These are phyloP conservation scores for Brachirus orientalis DNA, from an alignment of 2,113 vertebrate genomes.

Conservation along the genomic window DNA sequence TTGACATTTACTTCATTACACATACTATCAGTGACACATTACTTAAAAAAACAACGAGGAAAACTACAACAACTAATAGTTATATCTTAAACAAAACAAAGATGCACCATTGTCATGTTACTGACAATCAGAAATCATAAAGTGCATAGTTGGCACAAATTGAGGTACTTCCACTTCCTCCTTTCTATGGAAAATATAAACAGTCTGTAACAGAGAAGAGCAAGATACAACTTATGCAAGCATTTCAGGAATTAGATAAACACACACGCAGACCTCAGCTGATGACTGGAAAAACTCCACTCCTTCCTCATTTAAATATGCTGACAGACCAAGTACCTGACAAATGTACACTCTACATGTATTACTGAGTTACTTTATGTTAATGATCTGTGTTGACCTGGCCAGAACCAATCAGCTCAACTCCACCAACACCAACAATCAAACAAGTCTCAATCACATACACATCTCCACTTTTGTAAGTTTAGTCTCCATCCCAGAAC, in stretches of 20 bases:
- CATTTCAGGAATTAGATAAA: constrained; percentile 75
- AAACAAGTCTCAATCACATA: constrained; percentile 7
- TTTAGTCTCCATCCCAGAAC: too few relatives aligned
- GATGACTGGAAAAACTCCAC: constrained; percentile 63
- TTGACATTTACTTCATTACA: too few relatives aligned
- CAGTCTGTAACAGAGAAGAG: constrained; percentile 35
- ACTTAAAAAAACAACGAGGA: too few relatives aligned
- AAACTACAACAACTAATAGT: too few relatives aligned
- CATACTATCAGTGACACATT: too few relatives aligned
- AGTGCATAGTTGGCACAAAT: constrained; percentile 56
- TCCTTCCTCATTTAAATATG: constrained; percentile 41
- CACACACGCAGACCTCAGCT: constrained; percentile 61
- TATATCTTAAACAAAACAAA: too few relatives aligned
- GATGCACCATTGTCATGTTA: background rate
- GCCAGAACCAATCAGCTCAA: constrained; percentile 28
- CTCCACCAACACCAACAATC: constrained; percentile 1
- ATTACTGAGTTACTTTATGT: constrained; percentile 40
- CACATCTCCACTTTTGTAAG: background rate
- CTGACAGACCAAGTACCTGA: constrained; percentile 56
- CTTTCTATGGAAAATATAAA: constrained; percentile 40
- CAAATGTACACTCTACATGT: constrained; percentile 24
- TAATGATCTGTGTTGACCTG: constrained; percentile 11
- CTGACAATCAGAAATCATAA: constrained; percentile 27
- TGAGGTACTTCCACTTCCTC: constrained; percentile 63
- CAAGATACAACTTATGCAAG: constrained; percentile 73